These are phyloP conservation scores for Eleutherodactylus coqui DNA, from an alignment of 2,797 vertebrate genomes.

Conservation along the genomic window DNA sequence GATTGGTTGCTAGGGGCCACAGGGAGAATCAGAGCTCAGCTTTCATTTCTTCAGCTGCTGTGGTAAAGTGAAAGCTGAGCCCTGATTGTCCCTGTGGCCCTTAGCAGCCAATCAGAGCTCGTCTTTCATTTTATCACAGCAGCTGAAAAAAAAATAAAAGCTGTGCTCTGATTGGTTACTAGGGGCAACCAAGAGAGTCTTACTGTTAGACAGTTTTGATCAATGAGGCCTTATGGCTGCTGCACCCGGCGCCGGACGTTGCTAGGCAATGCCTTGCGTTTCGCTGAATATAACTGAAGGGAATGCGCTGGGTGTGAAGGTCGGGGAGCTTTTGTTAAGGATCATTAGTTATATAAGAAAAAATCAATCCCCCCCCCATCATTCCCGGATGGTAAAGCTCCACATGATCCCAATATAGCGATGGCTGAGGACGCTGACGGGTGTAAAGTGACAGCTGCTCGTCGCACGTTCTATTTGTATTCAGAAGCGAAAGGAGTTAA, in stretches of 20 bases:
- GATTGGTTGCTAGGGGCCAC: no score
- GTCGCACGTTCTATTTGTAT: conserved; percentile 17
- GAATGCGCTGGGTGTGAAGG: background rate
- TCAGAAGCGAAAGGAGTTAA: conserved; percentile 16
- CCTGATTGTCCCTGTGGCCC: background rate
- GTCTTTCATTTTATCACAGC: background rate
- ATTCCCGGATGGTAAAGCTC: background rate
- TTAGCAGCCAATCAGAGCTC: background rate
- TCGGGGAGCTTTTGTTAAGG: background rate
- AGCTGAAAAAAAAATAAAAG: background rate
- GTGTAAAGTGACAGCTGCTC: conserved; percentile 5
- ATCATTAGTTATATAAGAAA: background rate
- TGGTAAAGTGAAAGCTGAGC: no score
- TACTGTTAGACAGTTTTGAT: background rate
- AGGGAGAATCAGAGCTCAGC: no score
- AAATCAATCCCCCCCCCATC: conserved; percentile 6
- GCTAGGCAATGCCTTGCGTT: no score
- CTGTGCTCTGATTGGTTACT: background rate
- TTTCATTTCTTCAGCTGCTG: no score
- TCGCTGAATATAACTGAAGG: background rate
- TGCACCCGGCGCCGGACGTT: background rate
- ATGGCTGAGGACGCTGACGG: background rate
- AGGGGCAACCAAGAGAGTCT: no score
- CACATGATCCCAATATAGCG: background rate
- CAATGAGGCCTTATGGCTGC: background rate